A percentile compares a stretch with the other conserved stretches of the same genome.
Evolutionary conservation across 1,140 invertebrate genomes (phyloP).

Genomic region (Leptopilina boulardi): DNA sequence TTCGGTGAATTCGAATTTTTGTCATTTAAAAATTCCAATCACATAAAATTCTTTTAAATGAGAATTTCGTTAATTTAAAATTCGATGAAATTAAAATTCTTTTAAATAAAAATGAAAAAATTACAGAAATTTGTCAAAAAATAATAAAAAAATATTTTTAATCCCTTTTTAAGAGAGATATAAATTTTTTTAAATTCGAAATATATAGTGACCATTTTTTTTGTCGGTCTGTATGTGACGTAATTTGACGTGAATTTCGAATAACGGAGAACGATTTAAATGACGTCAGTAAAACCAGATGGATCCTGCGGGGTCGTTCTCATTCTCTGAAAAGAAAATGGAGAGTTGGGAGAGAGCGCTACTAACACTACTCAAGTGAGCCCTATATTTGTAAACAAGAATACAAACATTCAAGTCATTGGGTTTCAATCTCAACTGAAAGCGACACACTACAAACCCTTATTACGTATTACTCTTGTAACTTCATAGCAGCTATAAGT

Average conservation of each 20-base stretch:
- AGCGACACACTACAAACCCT: constrained; percentile 41
- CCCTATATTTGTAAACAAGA: constrained; percentile 64
- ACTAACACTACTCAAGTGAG: neutral
- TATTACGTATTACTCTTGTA: constrained; percentile 31
- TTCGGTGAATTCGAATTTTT: too few relatives aligned
- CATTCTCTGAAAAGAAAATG: constrained; percentile 45
- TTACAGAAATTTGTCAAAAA: too few relatives aligned
- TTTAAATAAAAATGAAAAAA: too few relatives aligned
- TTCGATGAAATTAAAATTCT: too few relatives aligned
- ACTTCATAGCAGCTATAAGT: neutral
- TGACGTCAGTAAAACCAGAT: constrained; percentile 59
- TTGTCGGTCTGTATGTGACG: constrained; percentile 60
- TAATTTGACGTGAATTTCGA: constrained; percentile 57
- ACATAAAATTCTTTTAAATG: too few relatives aligned
- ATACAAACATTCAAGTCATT: constrained; percentile 39
- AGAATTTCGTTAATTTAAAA: too few relatives aligned
- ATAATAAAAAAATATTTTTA: too few relatives aligned
- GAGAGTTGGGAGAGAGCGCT: constrained; percentile 37
- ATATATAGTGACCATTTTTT: neutral
- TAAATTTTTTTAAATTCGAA: neutral
- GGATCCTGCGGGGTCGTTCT: constrained; percentile 44
- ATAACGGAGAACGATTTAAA: constrained; percentile 61
- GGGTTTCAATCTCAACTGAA: constrained; percentile 52
- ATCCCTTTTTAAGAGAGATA: too few relatives aligned
- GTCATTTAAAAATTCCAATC: too few relatives aligned